Conservation (phyloP, 2,797 vertebrate species). For the Allobates femoralis region DNA sequence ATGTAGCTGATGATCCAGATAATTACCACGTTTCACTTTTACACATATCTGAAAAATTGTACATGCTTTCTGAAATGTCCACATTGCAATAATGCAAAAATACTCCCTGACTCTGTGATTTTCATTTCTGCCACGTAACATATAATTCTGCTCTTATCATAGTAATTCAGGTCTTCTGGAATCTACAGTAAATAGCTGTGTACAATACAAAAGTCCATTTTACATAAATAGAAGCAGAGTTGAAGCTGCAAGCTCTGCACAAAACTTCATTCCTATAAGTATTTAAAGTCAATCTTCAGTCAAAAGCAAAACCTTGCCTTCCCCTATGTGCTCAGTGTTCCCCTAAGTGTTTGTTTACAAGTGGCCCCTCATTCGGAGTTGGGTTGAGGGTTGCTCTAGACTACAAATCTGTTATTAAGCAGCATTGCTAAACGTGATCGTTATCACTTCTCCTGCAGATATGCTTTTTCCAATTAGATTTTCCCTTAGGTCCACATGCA, state of each 20-base stretch:
- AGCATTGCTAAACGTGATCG: neutral
- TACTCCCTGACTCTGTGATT: slow-evolving; percentile 6
- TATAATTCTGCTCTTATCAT: slow-evolving; percentile 49
- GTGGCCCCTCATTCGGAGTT: neutral
- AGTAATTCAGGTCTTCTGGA: slow-evolving; percentile 14
- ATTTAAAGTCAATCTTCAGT: neutral
- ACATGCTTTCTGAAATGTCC: slow-evolving; percentile 26
- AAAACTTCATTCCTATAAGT: neutral
- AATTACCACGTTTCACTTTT: slow-evolving; percentile 1
- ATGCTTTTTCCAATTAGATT: neutral
- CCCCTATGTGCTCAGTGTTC: neutral
- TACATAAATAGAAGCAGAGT: neutral
- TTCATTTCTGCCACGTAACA: slow-evolving; percentile 22
- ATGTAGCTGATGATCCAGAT: neutral
- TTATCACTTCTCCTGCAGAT: neutral
- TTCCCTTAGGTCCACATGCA: neutral
- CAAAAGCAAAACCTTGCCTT: neutral
- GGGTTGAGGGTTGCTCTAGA: neutral
- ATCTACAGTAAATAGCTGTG: slow-evolving; percentile 17
- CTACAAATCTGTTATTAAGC: neutral
- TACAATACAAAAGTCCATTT: slow-evolving; percentile 17
- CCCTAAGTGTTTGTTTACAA: neutral
- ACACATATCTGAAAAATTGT: neutral
- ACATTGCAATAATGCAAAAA: slow-evolving; percentile 46
- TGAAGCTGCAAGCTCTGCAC: slow-evolving; percentile 27